Percentiles rank a stretch among this genome's conserved stretches.
Conservation (phyloP, 1,140 invertebrate genomes). For the Drosophila elegans region DNA sequence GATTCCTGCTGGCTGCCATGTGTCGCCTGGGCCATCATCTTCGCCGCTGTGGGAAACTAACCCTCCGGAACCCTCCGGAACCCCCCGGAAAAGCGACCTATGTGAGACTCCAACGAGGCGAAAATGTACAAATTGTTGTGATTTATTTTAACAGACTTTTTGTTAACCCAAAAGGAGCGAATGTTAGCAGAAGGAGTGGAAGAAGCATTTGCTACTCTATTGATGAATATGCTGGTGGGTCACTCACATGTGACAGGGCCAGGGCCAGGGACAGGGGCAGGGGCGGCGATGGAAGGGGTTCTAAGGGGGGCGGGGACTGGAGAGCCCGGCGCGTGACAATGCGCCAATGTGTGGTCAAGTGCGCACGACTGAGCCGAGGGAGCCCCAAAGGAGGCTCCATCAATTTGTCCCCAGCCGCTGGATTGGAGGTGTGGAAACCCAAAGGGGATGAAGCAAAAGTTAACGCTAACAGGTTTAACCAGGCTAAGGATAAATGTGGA, state of each 20-base stretch:
- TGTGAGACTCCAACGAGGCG: constrained; percentile 64
- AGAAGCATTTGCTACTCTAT: constrained; percentile 64
- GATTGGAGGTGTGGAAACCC: constrained; percentile 40
- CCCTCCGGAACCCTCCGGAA: constrained; percentile 6
- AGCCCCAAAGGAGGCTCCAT: constrained; percentile 46
- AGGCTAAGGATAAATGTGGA: constrained; percentile 72
- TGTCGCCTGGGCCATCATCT: constrained; percentile 62
- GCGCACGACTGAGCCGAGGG: constrained; percentile 73
- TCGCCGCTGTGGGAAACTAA: constrained; percentile 41
- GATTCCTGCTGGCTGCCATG: constrained; percentile 61
- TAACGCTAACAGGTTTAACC: constrained; percentile 81
- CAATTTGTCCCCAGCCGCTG: constrained; percentile 51
- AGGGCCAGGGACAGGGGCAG: not conserved
- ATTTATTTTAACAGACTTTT: constrained; percentile 82
- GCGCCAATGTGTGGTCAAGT: constrained; percentile 81
- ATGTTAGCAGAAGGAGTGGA: not conserved
- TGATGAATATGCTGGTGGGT: constrained; percentile 76
- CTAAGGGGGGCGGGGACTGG: not conserved
- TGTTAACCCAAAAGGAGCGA: constrained; percentile 63
- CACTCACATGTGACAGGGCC: constrained; percentile 32
- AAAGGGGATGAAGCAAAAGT: constrained; percentile 58
- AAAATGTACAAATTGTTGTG: constrained; percentile 82
- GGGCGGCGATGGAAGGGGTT: not conserved
- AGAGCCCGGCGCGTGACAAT: constrained; percentile 69
- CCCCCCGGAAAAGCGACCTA: constrained; percentile 4